Evolutionary conservation across 2,888 invertebrate genomes (phyloP), one percentile per base, ranked within the genome.

Genomic region (Marronus borbonicus): DNA sequence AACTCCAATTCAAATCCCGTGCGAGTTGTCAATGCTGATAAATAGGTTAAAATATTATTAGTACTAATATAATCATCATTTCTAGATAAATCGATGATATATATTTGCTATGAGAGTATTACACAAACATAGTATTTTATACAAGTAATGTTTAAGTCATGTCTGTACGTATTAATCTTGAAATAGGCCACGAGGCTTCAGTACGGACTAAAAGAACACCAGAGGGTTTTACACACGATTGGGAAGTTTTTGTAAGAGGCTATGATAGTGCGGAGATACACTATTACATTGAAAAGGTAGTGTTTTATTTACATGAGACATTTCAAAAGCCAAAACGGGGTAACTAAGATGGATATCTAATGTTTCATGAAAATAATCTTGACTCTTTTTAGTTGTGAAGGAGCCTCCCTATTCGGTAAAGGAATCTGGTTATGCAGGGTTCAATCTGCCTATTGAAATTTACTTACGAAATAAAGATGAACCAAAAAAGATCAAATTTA

Each of bases 391-490:
- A 97, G 97, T 95, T 84, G 91, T 96, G 2, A 97, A 96, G 86
- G 96, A 97, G 82, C 97, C 98, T 72, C 98, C 98, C 2, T 98
- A 96, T 89, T 90, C 92, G 70, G 92, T 98, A 44, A 94, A 94
- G 84, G 98, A 98, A 88, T 95, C 96, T n/a, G 98, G 98, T 5
- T 98, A 98, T 91, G 98, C 97, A 79, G 97, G 98, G 49, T 98
- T 98, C 88, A 91, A 92, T 68, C 90, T 98, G 79, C 95, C 95
- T 0, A 97, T 98, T 84, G 97, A 98, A 86, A 94, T 98, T 82
- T 94, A 96, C 88, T 91, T 97, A 82, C 95, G 93, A 83, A 97
- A 96, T 88, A 95, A 95, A 87, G 96, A 96, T 88, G 97, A 97
- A 86, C 97, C 97, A 10, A 96, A 95, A 87, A 96, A 94, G 85